Evolutionary conservation across 2,888 invertebrate species (phyloP).

Genomic region (Meiosimyza decipiens): DNA sequence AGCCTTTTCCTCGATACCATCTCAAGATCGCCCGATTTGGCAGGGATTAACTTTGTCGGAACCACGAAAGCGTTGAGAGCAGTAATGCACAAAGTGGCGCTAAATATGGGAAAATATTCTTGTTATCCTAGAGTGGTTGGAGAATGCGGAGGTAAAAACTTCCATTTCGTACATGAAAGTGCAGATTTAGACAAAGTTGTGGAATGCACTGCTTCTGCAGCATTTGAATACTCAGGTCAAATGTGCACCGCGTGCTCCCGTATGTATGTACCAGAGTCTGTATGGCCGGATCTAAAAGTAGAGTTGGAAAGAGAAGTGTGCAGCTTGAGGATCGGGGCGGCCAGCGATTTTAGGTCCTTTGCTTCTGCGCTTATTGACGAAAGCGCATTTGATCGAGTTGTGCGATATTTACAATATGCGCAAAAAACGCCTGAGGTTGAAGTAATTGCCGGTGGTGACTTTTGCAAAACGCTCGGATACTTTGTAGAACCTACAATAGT

Average conservation of each 20-base stretch:
- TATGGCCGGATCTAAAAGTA: slow-evolving; percentile 70
- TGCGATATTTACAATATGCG: slow-evolving; percentile 35
- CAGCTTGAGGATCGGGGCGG: slow-evolving; percentile 42
- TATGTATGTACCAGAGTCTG: slow-evolving; percentile 88
- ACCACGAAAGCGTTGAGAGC: slow-evolving; percentile 91
- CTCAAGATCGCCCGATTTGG: slow-evolving; percentile 81
- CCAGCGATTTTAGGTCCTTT: slow-evolving; percentile 37
- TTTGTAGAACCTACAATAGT: slow-evolving; percentile 44
- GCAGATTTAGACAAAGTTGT: slow-evolving; percentile 87
- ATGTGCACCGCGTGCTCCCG: slow-evolving; percentile 97
- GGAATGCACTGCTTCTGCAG: slow-evolving; percentile 83
- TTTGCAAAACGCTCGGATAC: slow-evolving; percentile 40
- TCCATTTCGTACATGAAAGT: slow-evolving; percentile 91
- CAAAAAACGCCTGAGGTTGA: slow-evolving; percentile 58
- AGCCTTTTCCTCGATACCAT: slow-evolving; percentile 90
- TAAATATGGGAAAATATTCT: slow-evolving; percentile 81
- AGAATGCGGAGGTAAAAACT: slow-evolving; percentile 99
- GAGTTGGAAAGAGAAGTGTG: slow-evolving; percentile 23
- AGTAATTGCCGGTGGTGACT: slow-evolving; percentile 41
- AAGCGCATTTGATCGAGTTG: slow-evolving; percentile 35
- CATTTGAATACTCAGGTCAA: slow-evolving; percentile 95
- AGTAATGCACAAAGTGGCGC: slow-evolving; percentile 88
- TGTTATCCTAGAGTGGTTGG: slow-evolving; percentile 91
- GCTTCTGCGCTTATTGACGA: slow-evolving; percentile 43
- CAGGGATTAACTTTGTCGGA: slow-evolving; percentile 96